Base-by-base conservation (phyloP, 92 coral and sea anemone species). In the Zoanthus sansibaricus region DNA sequence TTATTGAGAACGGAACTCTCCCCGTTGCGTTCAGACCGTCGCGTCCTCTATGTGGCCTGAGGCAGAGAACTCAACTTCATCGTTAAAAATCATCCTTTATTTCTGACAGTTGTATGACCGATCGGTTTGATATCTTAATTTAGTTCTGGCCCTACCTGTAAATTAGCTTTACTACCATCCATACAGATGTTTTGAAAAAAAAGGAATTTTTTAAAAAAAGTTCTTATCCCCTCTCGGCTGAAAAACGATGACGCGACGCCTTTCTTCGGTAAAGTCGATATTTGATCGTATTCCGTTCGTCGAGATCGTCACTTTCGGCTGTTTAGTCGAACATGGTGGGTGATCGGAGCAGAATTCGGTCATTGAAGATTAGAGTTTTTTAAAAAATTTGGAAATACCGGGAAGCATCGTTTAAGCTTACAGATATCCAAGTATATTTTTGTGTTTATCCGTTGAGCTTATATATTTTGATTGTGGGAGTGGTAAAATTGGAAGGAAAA, bases 381-480 rank as follows among this genome's bases (percentile, higher is more conserved):
- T 11, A 21, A 55, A 59, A 33, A 54, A 77, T 33, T 77, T 32
- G 14, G 25, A 45, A 72, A 7, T 9, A 61, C 9, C 7, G 14
- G 18, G 44, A 16, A 30, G 56, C 16, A 55, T 42, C 18, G 13
- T 21, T 62, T 32, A 6, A 9, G 44, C 14, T 64, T 46, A 46
- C 15, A 32, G 2, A 80, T 46, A 21, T 37, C 10, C 44, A 48
- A 31, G 46, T 9, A 17, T 30, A 30, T 49, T 76, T 37, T 49
- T 7, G 17, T 77, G 49, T 67, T 25, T 77, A 32, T 77, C 69
- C 47, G 48, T 33, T 77, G 54, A 42, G 25, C 77, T 72, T 6
- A 42, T 52, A 10, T 55, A 5, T 76, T 9, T 58, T 42, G 17
- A 62, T 61, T 79, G 85, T 80, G 85, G 85, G 85, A 80, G 85